Evolutionary conservation across 2,888 invertebrate genomes (phyloP).

Genomic region (Hirtodrosophila duncani): DNA sequence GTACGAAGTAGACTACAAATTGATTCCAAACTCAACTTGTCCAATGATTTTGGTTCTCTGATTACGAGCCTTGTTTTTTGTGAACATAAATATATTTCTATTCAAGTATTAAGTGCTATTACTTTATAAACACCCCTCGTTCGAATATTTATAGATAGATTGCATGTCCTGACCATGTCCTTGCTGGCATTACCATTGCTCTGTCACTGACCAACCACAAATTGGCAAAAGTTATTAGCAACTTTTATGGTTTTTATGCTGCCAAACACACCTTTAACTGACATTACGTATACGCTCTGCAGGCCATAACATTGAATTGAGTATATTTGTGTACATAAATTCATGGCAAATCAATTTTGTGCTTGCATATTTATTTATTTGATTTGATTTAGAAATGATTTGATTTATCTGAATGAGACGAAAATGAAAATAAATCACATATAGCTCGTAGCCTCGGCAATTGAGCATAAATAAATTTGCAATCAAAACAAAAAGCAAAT

Average conservation of each 20-base stretch:
- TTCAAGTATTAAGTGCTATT: no score
- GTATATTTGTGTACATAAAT: slow-evolving; percentile 7
- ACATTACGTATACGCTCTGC: slow-evolving; percentile 29
- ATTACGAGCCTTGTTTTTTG: no score
- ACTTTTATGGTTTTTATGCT: slow-evolving; percentile 17
- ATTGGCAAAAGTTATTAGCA: slow-evolving; percentile 41
- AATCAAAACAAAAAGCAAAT: slow-evolving; percentile 48
- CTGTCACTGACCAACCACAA: slow-evolving; percentile 55
- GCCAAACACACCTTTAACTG: neutral
- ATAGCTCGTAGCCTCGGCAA: slow-evolving; percentile 15
- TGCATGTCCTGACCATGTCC: slow-evolving; percentile 13
- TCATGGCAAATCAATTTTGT: slow-evolving; percentile 29
- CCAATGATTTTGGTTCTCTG: no score
- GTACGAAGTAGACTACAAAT: no score
- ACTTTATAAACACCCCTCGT: no score
- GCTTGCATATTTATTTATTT: slow-evolving; percentile 44
- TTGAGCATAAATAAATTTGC: slow-evolving; percentile 27
- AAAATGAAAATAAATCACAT: slow-evolving; percentile 39
- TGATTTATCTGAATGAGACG: slow-evolving; percentile 47
- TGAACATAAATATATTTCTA: no score
- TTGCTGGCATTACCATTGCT: slow-evolving; percentile 12
- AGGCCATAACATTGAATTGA: neutral
- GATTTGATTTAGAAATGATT: slow-evolving; percentile 28
- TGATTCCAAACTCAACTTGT: no score
- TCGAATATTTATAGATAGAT: slow-evolving; percentile 52